Evolutionary conservation across 2,888 invertebrate genomes (phyloP).

Genomic region (Eristalinus sepulchralis): DNA sequence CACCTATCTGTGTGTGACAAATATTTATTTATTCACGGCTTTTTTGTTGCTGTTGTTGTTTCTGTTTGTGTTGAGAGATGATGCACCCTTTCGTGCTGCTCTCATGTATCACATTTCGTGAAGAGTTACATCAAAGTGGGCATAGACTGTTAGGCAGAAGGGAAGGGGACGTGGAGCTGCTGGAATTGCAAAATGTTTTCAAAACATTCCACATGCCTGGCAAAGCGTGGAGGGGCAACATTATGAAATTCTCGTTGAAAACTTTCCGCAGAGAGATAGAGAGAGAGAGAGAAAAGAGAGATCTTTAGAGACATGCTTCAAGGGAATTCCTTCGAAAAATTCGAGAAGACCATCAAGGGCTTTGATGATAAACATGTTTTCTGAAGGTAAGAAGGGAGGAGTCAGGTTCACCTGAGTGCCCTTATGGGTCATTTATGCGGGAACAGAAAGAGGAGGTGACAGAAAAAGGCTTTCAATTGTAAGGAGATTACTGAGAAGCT

Average conservation of each 20-base stretch:
- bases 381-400: neutral
- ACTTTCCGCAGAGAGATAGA: neutral
- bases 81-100: neutral
- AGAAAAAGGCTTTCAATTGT: too few relatives aligned
- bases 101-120: neutral
- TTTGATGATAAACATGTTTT: neutral
- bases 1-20: neutral
- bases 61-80: neutral
- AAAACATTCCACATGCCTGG: conserved; percentile 36
- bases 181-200: conserved; percentile 33
- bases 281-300: neutral
- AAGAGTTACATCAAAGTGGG: neutral
- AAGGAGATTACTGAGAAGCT: too few relatives aligned
- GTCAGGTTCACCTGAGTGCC: too few relatives aligned
- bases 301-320: neutral
- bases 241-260: neutral
- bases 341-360: neutral
- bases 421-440: too few relatives aligned
- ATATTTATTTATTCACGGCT: neutral
- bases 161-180: too few relatives aligned
- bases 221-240: conserved; percentile 14
- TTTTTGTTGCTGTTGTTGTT: neutral
- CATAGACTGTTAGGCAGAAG: neutral
- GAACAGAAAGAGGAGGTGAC: too few relatives aligned
- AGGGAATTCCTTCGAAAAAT: neutral